phyloP scores from a whole-genome alignment of 2,888 invertebrate species.

The Phorcus lineatus region DNA sequence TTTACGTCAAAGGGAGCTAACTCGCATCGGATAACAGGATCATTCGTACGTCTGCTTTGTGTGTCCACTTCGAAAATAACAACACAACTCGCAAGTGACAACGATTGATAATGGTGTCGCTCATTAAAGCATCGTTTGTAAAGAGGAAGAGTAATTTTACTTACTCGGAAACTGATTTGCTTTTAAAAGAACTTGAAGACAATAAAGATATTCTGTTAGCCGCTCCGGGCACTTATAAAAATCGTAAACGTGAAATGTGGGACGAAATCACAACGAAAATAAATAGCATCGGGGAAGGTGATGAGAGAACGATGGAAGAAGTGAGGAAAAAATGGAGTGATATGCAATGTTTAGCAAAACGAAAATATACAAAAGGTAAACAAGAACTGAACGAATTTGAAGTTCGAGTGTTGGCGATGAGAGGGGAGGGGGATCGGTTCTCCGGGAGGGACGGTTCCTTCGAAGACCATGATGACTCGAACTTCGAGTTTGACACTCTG shows the following conservation, averaged over 20 bases:
- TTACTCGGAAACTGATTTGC: not conserved
- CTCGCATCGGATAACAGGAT: not conserved
- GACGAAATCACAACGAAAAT: not conserved
- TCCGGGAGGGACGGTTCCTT: not conserved
- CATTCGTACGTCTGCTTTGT: not conserved
- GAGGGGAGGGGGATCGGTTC: not conserved
- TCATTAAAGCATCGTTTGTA: not conserved
- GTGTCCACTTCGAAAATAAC: not conserved
- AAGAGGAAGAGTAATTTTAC: conserved; percentile 18
- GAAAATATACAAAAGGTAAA: not conserved
- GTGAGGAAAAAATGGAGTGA: conserved; percentile 7
- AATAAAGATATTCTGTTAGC: not conserved
- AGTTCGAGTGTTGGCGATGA: not conserved
- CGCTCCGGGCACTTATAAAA: not conserved
- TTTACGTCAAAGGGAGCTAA: not conserved
- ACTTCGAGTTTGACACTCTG: not conserved
- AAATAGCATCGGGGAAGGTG: not conserved
- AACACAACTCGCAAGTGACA: not conserved
- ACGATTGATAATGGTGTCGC: not conserved
- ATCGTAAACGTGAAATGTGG: not conserved
- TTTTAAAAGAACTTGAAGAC: conserved; percentile 4
- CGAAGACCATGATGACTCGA: too few relatives aligned
- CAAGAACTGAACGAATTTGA: not conserved
- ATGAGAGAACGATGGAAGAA: not conserved
- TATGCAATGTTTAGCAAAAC: conserved; percentile 1